Conservation (phyloP, 1,140 invertebrate species). For the Drosophila suzukii region DNA sequence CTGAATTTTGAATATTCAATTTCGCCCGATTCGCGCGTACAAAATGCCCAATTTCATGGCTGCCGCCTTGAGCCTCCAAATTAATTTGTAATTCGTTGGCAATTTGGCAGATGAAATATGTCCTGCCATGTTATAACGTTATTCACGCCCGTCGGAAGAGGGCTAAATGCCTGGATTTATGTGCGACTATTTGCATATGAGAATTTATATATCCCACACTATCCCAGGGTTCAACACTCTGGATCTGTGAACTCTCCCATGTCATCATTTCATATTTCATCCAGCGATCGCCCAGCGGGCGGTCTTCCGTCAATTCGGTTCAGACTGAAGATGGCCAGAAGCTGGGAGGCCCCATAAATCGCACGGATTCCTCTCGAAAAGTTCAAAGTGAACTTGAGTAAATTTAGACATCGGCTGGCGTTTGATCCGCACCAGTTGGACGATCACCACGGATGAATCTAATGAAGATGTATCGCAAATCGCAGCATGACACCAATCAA, state of each 20-base stretch:
- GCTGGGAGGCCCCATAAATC: constrained; percentile 55
- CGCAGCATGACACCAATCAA: constrained; percentile 43
- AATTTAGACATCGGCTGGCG: constrained; percentile 42
- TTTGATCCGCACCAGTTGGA: constrained; percentile 34
- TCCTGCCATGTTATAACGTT: constrained; percentile 14
- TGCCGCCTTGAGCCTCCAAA: constrained; percentile 58
- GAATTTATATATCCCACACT: neutral
- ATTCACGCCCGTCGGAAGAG: constrained; percentile 29
- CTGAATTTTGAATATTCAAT: constrained; percentile 78
- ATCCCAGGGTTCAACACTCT: constrained; percentile 25
- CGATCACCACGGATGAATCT: constrained; percentile 11
- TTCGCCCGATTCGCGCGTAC: constrained; percentile 51
- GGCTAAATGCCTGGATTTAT: constrained; percentile 62
- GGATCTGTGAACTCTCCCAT: constrained; percentile 17
- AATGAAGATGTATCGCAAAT: constrained; percentile 61
- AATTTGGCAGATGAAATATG: constrained; percentile 78
- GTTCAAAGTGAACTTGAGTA: constrained; percentile 59
- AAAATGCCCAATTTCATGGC: constrained; percentile 64
- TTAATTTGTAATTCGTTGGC: constrained; percentile 80
- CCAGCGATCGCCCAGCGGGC: constrained; percentile 5
- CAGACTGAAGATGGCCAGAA: constrained; percentile 51
- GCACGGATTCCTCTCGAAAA: constrained; percentile 53
- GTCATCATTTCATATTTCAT: constrained; percentile 54
- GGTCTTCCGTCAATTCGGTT: constrained; percentile 48
- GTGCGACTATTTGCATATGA: constrained; percentile 55